These are phyloP conservation scores for Maccullochella peelii DNA, from an alignment of 2,113 vertebrate species.

Conservation along the genomic window DNA sequence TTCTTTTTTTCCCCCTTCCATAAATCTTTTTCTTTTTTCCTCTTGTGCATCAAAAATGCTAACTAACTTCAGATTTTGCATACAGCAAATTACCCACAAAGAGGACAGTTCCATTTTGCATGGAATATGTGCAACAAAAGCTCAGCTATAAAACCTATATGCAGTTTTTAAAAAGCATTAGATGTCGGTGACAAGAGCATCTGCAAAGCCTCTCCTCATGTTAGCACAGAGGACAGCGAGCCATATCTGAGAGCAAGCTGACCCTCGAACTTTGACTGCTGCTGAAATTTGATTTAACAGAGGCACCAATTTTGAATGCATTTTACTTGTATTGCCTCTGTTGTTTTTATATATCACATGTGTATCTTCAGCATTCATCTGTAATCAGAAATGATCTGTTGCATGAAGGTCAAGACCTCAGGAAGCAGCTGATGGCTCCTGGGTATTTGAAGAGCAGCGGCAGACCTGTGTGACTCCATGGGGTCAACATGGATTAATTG, in stretches of 20 bases:
- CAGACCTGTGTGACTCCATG: constrained; percentile 20
- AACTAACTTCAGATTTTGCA: background rate
- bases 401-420: constrained; percentile 7
- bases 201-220: constrained; percentile 12
- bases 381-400: constrained; percentile 3
- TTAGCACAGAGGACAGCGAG: background rate
- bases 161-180: background rate
- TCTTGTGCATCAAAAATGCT: background rate
- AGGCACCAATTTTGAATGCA: background rate
- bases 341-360: background rate
- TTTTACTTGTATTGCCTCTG: background rate
- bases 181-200: background rate
- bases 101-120: background rate
- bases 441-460: constrained; percentile 1
- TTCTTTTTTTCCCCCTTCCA: background rate
- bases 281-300: background rate
- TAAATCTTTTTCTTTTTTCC: background rate
- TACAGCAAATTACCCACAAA: background rate
- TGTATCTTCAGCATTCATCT: constrained; percentile 30
- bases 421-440: constrained; percentile 18
- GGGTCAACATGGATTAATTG: constrained; percentile 59
- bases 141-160: constrained; percentile 3
- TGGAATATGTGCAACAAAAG: background rate
- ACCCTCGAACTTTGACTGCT: background rate
- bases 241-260: background rate